Evolutionary conservation across 2,113 vertebrate genomes (phyloP).

Genomic region (Andinoacara biseriatus): DNA sequence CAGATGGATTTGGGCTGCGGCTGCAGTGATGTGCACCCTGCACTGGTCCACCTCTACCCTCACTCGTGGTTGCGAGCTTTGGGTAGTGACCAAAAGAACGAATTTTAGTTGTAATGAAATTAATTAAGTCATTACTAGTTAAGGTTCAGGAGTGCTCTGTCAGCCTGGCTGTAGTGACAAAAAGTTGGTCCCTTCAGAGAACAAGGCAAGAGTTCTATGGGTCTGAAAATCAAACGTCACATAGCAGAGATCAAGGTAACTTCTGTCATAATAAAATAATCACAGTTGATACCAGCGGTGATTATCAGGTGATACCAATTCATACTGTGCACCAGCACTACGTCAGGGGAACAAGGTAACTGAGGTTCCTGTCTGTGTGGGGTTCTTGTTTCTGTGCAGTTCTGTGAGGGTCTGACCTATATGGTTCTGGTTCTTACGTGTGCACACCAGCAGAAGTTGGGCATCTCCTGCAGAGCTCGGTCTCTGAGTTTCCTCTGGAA

Average conservation of each 20-base stretch:
- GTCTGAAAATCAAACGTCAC: background rate
- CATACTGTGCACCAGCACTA: no score
- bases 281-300: background rate
- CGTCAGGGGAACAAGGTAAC: no score
- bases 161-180: background rate
- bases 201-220: background rate
- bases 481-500: slow-evolving; percentile 85
- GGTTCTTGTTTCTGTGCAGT: background rate
- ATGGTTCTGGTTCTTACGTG: slow-evolving; percentile 72
- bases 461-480: slow-evolving; percentile 80
- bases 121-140: no score
- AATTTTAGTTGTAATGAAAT: no score
- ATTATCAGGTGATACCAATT: background rate
- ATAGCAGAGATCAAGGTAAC: background rate
- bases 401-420: background rate
- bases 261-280: background rate
- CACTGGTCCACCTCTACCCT: no score
- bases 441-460: slow-evolving; percentile 82
- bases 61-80: no score
- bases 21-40: no score
- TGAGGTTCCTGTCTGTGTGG: background rate
- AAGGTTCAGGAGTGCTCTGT: background rate
- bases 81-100: no score
- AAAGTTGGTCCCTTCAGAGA: background rate
- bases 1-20: no score